These are phyloP conservation scores for Stramonita haemastoma DNA, from an alignment of 2,888 invertebrate species.

Conservation along the genomic window DNA sequence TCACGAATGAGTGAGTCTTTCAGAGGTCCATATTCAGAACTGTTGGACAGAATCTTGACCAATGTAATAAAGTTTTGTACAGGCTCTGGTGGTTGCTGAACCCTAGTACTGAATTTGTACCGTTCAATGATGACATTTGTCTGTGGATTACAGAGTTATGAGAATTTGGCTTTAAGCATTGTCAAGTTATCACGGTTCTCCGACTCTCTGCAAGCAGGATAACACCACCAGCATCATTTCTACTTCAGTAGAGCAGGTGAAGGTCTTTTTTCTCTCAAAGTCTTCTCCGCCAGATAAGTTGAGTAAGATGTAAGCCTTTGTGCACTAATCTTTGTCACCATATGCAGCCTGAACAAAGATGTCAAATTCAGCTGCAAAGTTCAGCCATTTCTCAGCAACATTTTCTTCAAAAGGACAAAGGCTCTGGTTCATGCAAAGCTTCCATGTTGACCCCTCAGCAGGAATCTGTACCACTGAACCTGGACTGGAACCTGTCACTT, in stretches of 20 bases:
- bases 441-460: too few species aligned
- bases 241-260: neutral
- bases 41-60: neutral
- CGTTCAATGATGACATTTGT: neutral
- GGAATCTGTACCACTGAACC: too few species aligned
- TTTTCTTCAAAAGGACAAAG: neutral
- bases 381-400: constrained; percentile 11
- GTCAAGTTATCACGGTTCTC: neutral
- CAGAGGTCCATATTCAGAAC: neutral
- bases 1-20: too few species aligned
- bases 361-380: constrained; percentile 17
- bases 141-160: neutral
- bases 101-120: neutral
- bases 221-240: neutral
- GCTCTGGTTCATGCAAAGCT: too few species aligned
- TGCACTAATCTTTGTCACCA: constrained; percentile 13
- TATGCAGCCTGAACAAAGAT: constrained; percentile 21
- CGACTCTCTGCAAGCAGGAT: neutral
- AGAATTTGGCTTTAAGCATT: neutral
- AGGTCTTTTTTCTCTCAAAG: neutral
- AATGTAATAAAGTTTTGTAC: neutral
- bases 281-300: neutral
- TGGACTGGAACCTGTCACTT: too few species aligned
- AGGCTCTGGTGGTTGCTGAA: neutral
- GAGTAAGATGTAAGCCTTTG: neutral